Conservation (phyloP, 92 coral and sea anemone genomes). For the Meandrina meandrites region DNA sequence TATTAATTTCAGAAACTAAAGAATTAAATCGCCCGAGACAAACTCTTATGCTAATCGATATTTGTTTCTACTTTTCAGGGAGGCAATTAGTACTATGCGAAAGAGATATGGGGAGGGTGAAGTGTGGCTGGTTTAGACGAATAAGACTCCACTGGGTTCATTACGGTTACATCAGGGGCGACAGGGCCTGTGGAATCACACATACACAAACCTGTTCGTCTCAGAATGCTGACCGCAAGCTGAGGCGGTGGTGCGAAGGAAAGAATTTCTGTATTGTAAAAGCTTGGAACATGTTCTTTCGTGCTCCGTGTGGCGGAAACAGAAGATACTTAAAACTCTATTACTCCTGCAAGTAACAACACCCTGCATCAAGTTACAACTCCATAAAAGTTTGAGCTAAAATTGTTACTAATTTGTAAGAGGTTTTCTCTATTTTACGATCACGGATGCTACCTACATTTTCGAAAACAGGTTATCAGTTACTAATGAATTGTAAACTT, state of each 20-base stretch:
- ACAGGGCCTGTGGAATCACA: conserved; percentile 19
- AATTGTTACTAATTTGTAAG: too few species aligned
- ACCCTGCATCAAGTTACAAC: not conserved
- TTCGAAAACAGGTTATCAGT: not conserved
- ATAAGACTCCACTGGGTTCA: conserved; percentile 22
- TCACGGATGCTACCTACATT: too few species aligned
- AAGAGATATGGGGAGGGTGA: not conserved
- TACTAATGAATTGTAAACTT: not conserved
- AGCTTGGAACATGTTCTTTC: conserved; percentile 25
- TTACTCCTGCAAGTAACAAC: not conserved
- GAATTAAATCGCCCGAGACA: too few species aligned
- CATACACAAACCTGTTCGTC: conserved; percentile 3
- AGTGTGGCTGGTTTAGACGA: not conserved
- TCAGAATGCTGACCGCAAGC: not conserved
- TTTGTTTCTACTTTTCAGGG: not conserved
- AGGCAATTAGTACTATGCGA: conserved; percentile 1
- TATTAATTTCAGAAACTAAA: too few species aligned
- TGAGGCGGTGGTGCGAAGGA: conserved; percentile 22
- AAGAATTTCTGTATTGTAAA: conserved; percentile 4
- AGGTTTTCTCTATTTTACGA: too few species aligned
- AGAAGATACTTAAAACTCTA: conserved; percentile 14
- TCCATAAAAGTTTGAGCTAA: too few species aligned
- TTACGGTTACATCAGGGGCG: conserved; percentile 28
- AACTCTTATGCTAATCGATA: too few species aligned
- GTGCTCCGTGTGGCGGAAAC: conserved; percentile 24